These are phyloP conservation scores for Microcebus ravelobensis DNA, from an alignment of 2,113 vertebrate genomes.

Conservation along the genomic window DNA sequence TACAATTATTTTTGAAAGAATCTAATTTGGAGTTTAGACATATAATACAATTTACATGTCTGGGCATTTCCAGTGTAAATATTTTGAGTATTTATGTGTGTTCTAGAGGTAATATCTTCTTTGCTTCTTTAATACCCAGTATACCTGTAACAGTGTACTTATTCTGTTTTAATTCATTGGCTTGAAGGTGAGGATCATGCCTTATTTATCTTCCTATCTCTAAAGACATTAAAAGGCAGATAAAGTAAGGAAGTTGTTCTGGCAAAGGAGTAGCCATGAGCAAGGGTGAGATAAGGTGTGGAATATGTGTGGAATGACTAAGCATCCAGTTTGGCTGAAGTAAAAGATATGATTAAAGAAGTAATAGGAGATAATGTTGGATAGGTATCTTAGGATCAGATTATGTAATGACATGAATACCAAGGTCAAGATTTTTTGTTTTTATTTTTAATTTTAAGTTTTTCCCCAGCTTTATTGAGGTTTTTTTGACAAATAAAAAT, in stretches of 20 bases:
- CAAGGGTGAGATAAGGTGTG: not conserved
- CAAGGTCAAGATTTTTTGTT: not conserved
- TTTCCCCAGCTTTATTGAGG: not conserved
- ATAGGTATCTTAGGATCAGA: not conserved
- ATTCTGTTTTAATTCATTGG: not conserved
- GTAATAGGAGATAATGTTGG: constrained; percentile 7
- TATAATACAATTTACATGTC: not conserved
- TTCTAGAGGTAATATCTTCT: constrained; percentile 4
- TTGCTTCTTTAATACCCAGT: constrained; percentile 11
- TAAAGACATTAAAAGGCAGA: not conserved
- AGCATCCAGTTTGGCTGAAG: constrained; percentile 10
- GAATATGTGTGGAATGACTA: constrained; percentile 17
- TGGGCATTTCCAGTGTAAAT: not conserved
- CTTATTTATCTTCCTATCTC: not conserved
- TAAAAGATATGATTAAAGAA: not conserved
- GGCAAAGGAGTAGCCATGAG: not conserved
- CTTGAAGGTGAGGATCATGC: constrained; percentile 10
- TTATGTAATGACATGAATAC: not conserved
- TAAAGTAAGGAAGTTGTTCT: constrained; percentile 16
- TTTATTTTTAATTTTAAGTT: not conserved
- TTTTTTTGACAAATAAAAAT: not conserved
- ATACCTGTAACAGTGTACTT: not conserved
- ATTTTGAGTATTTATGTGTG: constrained; percentile 13
- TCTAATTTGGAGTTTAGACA: not conserved
- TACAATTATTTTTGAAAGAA: constrained; percentile 46